Conservation (phyloP, 2,113 vertebrate species). For the Anthoscopus minutus region DNA sequence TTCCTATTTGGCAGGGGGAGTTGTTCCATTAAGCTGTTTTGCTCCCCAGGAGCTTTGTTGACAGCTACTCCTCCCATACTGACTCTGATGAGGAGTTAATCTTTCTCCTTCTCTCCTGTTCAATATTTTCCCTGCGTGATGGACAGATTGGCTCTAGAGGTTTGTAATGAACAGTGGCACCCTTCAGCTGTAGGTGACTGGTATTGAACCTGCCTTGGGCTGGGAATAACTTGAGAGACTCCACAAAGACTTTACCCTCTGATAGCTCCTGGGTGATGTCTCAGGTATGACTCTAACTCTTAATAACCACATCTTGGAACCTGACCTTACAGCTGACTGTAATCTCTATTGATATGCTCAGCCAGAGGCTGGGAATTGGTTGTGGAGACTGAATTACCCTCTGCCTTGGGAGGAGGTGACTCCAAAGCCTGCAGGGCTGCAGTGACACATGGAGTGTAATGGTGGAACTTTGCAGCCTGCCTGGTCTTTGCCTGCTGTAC, state of each 20-base stretch:
- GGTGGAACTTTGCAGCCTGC: not conserved
- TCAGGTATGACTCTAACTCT: not conserved
- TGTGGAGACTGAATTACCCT: not conserved
- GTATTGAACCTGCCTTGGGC: not conserved
- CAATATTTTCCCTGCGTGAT: constrained; percentile 1
- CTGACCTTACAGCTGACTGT: not conserved
- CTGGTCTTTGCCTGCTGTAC: not conserved
- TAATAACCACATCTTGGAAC: not conserved
- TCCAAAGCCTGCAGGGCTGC: not conserved
- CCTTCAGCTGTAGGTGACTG: not conserved
- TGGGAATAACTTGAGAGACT: not conserved
- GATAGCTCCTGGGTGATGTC: not conserved
- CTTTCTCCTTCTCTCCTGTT: not conserved
- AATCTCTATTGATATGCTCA: not conserved
- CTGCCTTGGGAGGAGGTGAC: not conserved
- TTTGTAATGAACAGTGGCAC: not conserved
- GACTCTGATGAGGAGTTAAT: constrained; percentile 7
- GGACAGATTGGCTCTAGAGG: not conserved
- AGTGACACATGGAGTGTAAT: not conserved
- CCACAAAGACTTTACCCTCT: rapidly evolving
- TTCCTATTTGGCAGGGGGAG: not conserved
- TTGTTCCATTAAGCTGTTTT: not conserved
- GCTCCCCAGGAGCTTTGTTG: not conserved
- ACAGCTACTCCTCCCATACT: not conserved
- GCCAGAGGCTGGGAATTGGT: not conserved